Base-by-base conservation (phyloP, 2,888 invertebrate genomes). In the Stegana nigrithorax region DNA sequence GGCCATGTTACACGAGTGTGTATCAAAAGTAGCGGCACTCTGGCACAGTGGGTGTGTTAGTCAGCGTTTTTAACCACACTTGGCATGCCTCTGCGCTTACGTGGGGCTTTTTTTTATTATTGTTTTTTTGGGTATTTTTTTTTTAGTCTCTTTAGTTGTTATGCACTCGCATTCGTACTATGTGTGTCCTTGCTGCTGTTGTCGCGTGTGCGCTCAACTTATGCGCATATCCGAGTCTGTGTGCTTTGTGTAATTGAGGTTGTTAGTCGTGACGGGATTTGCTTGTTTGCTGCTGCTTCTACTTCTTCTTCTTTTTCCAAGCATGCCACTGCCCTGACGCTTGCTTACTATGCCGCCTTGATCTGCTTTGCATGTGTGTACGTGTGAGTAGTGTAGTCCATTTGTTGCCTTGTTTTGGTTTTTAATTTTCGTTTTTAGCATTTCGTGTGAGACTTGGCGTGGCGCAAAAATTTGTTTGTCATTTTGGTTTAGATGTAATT, bases 221-320 rank as follows among this genome's bases (percentile, higher is more conserved):
- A n/a, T n/a, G n/a, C n/a, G n/a, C n/a, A n/a, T n/a, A n/a, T n/a
- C n/a, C n/a, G n/a, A n/a, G n/a, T n/a, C n/a, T n/a, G 59, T 66
- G 36, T 68, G 55, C 59, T 47, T 51, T 17, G 51, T 51, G 29
- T 51, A 51, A 51, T 51, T 51, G 51, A 26, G 51, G 29, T 51
- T 51, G 51, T 51, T 51, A 51, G 29, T 51, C 51, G 51, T 51
- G 51, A 51, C 51, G 29, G 17, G 51, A 51, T 51, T 51, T 27
- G 27, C 51, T 51, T 27, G 51, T 51, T 51, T 44, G 14, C 19
- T 44, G 3, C n/a, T 36, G 12, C 39, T 39, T 39, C 17, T 39
- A 39, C 14, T 36, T 6, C 14, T 36, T 36, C 10, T 36, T 3
- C 10, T 36, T 39, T 10, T 39, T n/a, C n/a, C n/a, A n/a, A n/a